Evolutionary conservation across 2,797 vertebrate species (phyloP).

Genomic region (Australoheros facetus): DNA sequence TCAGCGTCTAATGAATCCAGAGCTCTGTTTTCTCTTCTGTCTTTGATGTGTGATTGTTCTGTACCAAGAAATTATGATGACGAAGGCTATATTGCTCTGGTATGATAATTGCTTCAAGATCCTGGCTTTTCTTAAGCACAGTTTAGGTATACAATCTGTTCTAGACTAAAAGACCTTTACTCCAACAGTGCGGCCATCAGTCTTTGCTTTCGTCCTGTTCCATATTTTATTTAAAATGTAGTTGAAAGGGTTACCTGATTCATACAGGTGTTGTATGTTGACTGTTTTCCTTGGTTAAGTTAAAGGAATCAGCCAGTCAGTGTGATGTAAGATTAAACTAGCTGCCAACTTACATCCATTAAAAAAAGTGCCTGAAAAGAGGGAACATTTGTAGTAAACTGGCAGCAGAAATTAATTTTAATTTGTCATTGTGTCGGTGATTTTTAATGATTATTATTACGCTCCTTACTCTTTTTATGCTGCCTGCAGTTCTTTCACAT

Average conservation of each 20-base stretch:
- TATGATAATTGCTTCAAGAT: constrained; percentile 62
- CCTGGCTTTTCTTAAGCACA: neutral
- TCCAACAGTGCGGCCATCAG: neutral
- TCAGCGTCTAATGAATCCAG: constrained; percentile 37
- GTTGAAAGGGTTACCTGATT: neutral
- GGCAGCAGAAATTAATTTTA: neutral
- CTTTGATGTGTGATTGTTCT: constrained; percentile 42
- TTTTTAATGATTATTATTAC: neutral
- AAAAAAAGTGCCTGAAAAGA: rapidly evolving
- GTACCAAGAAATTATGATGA: constrained; percentile 39
- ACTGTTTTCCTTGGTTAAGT: neutral
- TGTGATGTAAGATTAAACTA: neutral
- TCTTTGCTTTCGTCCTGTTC: neutral
- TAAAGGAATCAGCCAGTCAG: neutral
- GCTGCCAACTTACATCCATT: neutral
- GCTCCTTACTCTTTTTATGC: neutral
- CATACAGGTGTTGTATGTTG: neutral
- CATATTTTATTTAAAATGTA: neutral
- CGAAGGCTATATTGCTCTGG: constrained; percentile 23
- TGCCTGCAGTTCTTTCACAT: neutral
- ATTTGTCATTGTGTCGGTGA: neutral
- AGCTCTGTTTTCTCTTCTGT: constrained; percentile 9
- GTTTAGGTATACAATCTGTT: neutral
- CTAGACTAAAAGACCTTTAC: neutral
- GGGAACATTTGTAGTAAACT: no score